These are phyloP conservation scores for Brevimyrus niger DNA, from an alignment of 2,113 vertebrate species.

Conservation along the genomic window DNA sequence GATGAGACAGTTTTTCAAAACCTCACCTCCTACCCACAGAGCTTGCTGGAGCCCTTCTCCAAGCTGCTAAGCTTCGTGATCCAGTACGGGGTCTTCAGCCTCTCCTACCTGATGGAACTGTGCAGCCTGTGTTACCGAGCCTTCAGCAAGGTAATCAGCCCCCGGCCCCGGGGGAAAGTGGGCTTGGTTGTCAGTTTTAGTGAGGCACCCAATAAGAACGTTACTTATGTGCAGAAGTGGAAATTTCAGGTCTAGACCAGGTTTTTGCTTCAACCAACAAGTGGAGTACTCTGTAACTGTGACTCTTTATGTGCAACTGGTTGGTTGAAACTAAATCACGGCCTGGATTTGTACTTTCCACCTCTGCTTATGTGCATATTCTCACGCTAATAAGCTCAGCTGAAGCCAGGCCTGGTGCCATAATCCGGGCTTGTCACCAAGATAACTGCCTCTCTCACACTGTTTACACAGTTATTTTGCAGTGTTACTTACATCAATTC, in stretches of 20 bases:
- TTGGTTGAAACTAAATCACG: too few relatives aligned
- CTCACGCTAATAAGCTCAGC: not conserved
- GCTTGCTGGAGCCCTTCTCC: conserved; percentile 93
- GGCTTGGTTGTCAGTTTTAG: not conserved
- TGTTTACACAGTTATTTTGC: not conserved
- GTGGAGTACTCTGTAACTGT: too few relatives aligned
- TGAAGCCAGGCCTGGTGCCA: not conserved
- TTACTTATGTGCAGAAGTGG: not conserved
- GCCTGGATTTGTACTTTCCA: too few relatives aligned
- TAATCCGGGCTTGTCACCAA: not conserved
- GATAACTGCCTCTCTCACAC: not conserved
- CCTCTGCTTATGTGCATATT: not conserved
- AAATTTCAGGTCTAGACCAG: too few relatives aligned
- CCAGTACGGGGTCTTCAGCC: conserved; percentile 89
- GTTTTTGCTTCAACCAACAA: too few relatives aligned
- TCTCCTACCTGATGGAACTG: conserved; percentile 91
- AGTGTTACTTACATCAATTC: not conserved
- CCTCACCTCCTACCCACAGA: conserved; percentile 56
- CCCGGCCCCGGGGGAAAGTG: not conserved
- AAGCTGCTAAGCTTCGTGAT: conserved; percentile 95
- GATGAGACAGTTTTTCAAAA: not conserved
- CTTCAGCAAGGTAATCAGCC: conserved; percentile 85
- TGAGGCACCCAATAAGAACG: not conserved
- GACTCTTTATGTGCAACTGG: too few relatives aligned
- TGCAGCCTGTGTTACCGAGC: conserved; percentile 92